A percentile compares a stretch with the other conserved stretches of the same genome.
These are phyloP conservation scores for Trichogramma evanescens DNA, from an alignment of 2,888 invertebrate genomes.

Conservation along the genomic window DNA sequence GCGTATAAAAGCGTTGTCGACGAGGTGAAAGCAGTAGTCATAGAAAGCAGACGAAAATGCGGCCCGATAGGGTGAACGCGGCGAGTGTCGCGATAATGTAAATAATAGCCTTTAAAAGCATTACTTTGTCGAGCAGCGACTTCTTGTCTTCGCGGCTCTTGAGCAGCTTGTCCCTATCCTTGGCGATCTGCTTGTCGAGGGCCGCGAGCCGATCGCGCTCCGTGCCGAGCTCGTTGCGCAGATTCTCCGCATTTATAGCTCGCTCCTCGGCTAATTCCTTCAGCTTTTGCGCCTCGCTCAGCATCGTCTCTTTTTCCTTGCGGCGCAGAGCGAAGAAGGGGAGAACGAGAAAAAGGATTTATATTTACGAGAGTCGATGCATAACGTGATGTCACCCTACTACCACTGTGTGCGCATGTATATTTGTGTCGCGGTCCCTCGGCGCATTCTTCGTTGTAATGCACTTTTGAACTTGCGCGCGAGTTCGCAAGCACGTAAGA, in stretches of 20 bases:
- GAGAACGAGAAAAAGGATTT: neutral
- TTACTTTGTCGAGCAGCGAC: conserved; percentile 40
- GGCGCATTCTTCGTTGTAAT: no score
- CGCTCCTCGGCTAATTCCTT: conserved; percentile 32
- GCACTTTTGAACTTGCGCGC: no score
- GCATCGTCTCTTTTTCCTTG: conserved; percentile 37
- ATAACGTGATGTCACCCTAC: no score
- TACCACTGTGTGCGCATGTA: no score
- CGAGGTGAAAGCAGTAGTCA: neutral
- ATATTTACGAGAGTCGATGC: conserved; percentile 1
- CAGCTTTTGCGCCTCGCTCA: conserved; percentile 28
- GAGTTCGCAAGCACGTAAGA: no score
- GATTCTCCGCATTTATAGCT: conserved; percentile 34
- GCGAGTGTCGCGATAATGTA: no score
- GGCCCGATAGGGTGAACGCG: no score
- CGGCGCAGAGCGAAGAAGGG: neutral
- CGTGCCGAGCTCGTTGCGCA: conserved; percentile 38
- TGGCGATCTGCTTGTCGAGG: conserved; percentile 38
- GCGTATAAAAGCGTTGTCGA: no score
- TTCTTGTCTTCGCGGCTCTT: conserved; percentile 43
- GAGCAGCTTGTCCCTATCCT: conserved; percentile 41
- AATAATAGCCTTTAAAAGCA: neutral
- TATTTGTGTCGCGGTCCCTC: no score
- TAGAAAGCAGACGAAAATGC: no score
- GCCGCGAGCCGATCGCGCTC: conserved; percentile 32